These are phyloP conservation scores for Tachina lurida DNA, from an alignment of 2,888 invertebrate genomes.

Conservation along the genomic window DNA sequence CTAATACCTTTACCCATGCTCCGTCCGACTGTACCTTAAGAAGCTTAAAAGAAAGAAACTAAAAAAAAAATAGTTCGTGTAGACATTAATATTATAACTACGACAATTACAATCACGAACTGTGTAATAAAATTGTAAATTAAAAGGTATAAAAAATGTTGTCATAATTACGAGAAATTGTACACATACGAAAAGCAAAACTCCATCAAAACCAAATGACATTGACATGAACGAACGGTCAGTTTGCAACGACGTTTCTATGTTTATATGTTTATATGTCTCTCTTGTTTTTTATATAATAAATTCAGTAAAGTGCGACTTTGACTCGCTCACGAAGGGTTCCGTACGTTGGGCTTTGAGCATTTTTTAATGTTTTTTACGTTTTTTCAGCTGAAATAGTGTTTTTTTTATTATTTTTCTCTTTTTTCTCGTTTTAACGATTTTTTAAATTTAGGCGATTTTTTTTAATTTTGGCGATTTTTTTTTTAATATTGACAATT, in stretches of 20 bases:
- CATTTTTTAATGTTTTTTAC: too few species aligned
- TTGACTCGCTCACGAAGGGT: too few species aligned
- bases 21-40: not conserved
- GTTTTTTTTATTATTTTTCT: too few species aligned
- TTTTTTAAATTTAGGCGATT: too few species aligned
- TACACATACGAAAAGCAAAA: constrained; percentile 35
- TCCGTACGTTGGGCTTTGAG: too few species aligned
- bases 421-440: too few species aligned
- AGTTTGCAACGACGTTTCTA: constrained; percentile 40
- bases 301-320: too few species aligned
- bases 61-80: not conserved
- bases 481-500: too few species aligned
- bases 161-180: constrained; percentile 70
- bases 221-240: constrained; percentile 68
- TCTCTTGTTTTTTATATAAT: not conserved
- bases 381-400: too few species aligned
- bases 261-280: constrained; percentile 44
- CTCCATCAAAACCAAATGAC: constrained; percentile 61
- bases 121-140: constrained; percentile 55
- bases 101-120: constrained; percentile 18
- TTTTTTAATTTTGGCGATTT: too few species aligned
- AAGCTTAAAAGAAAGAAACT: not conserved
- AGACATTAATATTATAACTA: constrained; percentile 22
- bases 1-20: not conserved
- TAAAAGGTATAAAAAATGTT: constrained; percentile 61